Percentiles rank a stretch among this genome's conserved stretches.
phyloP scores from a whole-genome alignment of 2,888 invertebrate genomes.

The Periphyllus acericola region DNA sequence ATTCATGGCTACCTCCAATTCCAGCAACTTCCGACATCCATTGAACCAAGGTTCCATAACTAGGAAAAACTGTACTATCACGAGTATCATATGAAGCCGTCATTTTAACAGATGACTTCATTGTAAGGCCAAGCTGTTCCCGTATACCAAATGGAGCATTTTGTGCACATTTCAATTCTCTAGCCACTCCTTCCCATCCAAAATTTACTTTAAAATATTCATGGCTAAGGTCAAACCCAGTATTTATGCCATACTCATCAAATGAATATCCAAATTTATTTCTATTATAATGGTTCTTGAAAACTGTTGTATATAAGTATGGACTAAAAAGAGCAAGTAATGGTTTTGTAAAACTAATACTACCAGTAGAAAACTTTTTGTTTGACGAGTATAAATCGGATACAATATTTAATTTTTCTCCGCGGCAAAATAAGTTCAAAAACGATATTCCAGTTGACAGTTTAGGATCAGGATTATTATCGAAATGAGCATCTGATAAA shows the following conservation, averaged over 20 bases:
- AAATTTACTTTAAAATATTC: conserved; percentile 76
- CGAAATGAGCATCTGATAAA: conserved; percentile 91
- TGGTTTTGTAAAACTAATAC: conserved; percentile 47
- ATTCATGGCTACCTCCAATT: conserved; percentile 91
- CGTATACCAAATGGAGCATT: conserved; percentile 84
- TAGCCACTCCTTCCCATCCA: conserved; percentile 87
- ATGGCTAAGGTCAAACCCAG: conserved; percentile 59
- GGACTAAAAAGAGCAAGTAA: conserved; percentile 45
- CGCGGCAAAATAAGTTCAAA: conserved; percentile 34
- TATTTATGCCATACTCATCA: conserved; percentile 58
- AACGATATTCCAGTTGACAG: conserved; percentile 70
- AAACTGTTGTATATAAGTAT: conserved; percentile 58
- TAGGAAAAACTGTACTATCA: conserved; percentile 84
- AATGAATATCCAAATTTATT: conserved; percentile 62
- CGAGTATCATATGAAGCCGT: conserved; percentile 81
- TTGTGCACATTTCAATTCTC: conserved; percentile 79
- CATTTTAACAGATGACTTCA: conserved; percentile 89
- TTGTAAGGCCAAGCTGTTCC: conserved; percentile 87
- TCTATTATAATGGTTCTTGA: conserved; percentile 62
- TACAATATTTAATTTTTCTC: conserved; percentile 42
- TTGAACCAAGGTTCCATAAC: conserved; percentile 77
- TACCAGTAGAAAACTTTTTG: conserved; percentile 53
- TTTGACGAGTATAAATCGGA: conserved; percentile 47
- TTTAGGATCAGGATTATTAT: conserved; percentile 80
- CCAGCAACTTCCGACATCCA: conserved; percentile 85